A percentile compares a stretch with the other conserved stretches of the same genome.
These are phyloP conservation scores for Chionodraco myersi DNA, from an alignment of 2,113 vertebrate genomes.

Conservation along the genomic window DNA sequence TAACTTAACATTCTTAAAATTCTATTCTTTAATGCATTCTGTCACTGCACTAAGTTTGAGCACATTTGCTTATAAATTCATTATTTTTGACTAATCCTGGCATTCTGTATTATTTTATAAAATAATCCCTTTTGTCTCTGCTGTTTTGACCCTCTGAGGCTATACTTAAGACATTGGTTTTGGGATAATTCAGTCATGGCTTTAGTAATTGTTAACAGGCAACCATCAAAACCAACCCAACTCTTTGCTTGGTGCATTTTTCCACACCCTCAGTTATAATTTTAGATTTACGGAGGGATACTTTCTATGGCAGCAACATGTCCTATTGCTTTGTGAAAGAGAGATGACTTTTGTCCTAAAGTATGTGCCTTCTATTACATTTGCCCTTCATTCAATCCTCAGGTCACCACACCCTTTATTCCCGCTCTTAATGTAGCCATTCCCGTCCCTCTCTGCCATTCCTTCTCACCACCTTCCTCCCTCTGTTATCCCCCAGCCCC, in stretches of 20 bases:
- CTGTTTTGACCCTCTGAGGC: conserved; percentile 54
- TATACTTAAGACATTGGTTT: conserved; percentile 70
- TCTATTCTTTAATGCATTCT: not conserved
- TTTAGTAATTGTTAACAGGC: conserved; percentile 78
- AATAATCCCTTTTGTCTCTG: conserved; percentile 28
- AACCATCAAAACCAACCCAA: conserved; percentile 66
- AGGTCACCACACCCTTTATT: conserved; percentile 58
- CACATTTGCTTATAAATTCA: conserved; percentile 5
- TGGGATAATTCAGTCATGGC: conserved; percentile 72
- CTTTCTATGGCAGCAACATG: conserved; percentile 62
- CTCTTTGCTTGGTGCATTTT: conserved; percentile 61
- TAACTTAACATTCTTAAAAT: too few species aligned
- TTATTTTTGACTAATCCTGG: conserved; percentile 15
- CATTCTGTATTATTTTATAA: too few species aligned
- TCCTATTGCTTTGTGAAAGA: conserved; percentile 52
- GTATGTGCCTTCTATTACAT: conserved; percentile 60
- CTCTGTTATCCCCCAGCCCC: conserved; percentile 35
- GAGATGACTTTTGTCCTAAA: conserved; percentile 64
- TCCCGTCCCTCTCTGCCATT: conserved; percentile 52
- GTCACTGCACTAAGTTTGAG: not conserved
- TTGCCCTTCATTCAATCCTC: conserved; percentile 56
- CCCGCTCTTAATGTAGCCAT: conserved; percentile 40
- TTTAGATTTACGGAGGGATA: conserved; percentile 75
- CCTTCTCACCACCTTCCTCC: conserved; percentile 50
- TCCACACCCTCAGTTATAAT: conserved; percentile 71